Base-by-base conservation (phyloP, 2,888 invertebrate genomes). In the Buathra laborator region DNA sequence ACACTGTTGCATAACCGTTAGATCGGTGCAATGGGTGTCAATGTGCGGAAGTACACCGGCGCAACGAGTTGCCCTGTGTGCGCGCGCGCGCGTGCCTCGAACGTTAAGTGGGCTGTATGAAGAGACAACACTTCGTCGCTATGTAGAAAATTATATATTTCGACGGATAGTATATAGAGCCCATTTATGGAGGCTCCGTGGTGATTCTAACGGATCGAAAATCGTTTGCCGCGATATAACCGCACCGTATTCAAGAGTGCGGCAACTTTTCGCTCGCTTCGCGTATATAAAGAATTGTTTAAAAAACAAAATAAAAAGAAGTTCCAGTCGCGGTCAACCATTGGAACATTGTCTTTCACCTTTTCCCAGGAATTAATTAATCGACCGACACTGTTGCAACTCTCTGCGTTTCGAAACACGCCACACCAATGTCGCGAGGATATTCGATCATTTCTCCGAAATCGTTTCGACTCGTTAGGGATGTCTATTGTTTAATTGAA, bases 191-290 rank as follows among this genome's bases (percentile, higher is more conserved):
- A 44, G 62, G 53, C 9, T 53, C 78, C 70, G 44, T 62, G 74
- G 78, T 62, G 72, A 43, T 78, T 78, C 83, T 83, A 83, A 83
- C 83, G 83, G 83, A 78, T 19, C 59, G 44, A 72, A 48, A 78
- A 83, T 83, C 59, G 59, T 48, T 64, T 53, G 70, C 59, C 44
- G 59, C 53, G 16, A 64, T 29, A 64, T 43, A 44, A 6, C 29
- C 29, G 72, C 72, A 51, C 68, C 72, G 67, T 72, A 67, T 24
- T 7, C 37, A 9, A 83, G 32, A 70, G 37, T 53, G 62, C 77
- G 72, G 77, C 68, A 67, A 83, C 72, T 78, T 74, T 51, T 78
- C 32, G 62, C 43, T 51, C 19, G 51, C 68, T 68, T 24, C 10
- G 24, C 51, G 67, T 67, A 64, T 51, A 16, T 29, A 19, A 44